Evolutionary conservation across 2,113 vertebrate species (phyloP).

Genomic region (Sylvietta virens): DNA sequence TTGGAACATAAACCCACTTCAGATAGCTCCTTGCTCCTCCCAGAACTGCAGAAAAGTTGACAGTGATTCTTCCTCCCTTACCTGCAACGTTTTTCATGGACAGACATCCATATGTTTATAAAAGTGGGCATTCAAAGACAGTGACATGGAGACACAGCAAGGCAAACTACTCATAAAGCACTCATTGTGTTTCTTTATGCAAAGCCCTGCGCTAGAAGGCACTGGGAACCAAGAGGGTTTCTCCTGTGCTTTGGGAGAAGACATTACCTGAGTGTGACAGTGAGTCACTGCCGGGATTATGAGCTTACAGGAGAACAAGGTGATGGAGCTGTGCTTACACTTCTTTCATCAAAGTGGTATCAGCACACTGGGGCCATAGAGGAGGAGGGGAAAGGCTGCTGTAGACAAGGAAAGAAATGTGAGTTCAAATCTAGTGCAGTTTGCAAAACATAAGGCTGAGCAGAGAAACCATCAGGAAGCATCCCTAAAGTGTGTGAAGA

Average conservation of each 20-base stretch:
- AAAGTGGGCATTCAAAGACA: neutral
- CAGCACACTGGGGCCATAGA: rapidly evolving
- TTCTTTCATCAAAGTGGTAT: neutral
- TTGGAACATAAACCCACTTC: neutral
- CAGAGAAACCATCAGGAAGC: neutral
- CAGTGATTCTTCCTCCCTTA: neutral
- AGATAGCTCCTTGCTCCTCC: neutral
- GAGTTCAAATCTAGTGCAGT: neutral
- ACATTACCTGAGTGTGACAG: neutral
- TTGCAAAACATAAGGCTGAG: neutral
- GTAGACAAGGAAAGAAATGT: neutral
- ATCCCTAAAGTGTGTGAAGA: neutral
- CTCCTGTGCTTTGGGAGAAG: neutral
- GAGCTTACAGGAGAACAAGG: neutral
- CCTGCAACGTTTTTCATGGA: neutral
- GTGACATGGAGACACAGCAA: neutral
- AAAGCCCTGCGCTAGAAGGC: rapidly evolving
- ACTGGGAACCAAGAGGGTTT: neutral
- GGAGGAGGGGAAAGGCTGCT: neutral
- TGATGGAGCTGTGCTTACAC: neutral
- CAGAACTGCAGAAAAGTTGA: neutral
- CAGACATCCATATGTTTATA: neutral
- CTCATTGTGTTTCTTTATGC: neutral
- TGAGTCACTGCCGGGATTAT: neutral
- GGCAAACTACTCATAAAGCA: neutral